A percentile compares a stretch with the other conserved stretches of the same genome.
phyloP scores from a whole-genome alignment of 2,797 vertebrate genomes.

The Macropus fuliginosus region DNA sequence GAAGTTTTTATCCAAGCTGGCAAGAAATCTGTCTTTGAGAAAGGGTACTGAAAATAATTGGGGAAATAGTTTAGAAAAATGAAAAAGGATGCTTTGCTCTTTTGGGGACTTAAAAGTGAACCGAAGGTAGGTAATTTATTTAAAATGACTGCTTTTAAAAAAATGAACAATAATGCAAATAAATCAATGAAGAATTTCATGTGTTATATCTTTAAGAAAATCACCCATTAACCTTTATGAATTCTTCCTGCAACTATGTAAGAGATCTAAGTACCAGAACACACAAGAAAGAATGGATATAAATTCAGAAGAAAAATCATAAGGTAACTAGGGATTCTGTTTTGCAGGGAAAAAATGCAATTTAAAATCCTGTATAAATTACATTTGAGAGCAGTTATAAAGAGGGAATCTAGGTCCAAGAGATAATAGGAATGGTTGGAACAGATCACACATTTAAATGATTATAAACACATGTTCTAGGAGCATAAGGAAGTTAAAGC shows the following conservation, averaged over 20 bases:
- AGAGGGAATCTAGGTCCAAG: constrained; percentile 70
- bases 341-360: neutral
- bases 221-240: neutral
- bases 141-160: neutral
- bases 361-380: constrained; percentile 78
- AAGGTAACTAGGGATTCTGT: neutral
- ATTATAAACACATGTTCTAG: constrained; percentile 83
- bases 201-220: neutral
- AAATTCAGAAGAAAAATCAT: neutral
- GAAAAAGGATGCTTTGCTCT: neutral
- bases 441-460: constrained; percentile 75
- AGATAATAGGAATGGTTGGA: constrained; percentile 79
- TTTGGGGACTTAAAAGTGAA: neutral
- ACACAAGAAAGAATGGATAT: neutral
- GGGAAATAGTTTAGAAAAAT: too few relatives aligned
- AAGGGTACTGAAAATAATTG: too few relatives aligned
- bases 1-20: neutral
- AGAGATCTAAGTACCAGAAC: neutral
- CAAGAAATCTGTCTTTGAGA: neutral
- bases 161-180: fast-evolving
- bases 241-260: neutral
- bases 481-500: constrained; percentile 67
- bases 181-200: fast-evolving
- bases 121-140: neutral
- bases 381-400: constrained; percentile 71